Evolutionary conservation across 2,888 invertebrate genomes (phyloP).

Genomic region (Therioaphis trifolii): DNA sequence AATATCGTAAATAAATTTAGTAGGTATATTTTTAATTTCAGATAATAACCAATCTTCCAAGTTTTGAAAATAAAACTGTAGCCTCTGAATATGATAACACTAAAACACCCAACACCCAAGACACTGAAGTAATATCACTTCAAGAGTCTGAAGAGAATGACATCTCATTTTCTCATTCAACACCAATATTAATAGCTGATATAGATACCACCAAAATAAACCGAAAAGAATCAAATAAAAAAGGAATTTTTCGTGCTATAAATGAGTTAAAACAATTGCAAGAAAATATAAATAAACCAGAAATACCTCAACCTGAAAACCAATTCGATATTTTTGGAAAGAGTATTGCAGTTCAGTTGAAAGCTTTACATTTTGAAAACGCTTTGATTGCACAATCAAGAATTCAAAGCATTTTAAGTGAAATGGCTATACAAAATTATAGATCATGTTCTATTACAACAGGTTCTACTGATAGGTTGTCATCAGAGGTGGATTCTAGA

Average conservation of each 20-base stretch:
- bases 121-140: no score
- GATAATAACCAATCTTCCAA: no score
- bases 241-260: not conserved
- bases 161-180: no score
- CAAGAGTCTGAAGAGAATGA: no score
- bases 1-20: no score
- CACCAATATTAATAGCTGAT: not conserved
- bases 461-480: conserved; percentile 2
- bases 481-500: not conserved
- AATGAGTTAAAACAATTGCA: not conserved
- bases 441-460: not conserved
- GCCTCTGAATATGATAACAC: no score
- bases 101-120: no score
- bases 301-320: conserved; percentile 7
- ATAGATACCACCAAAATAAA: not conserved
- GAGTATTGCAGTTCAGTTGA: conserved; percentile 1
- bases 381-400: conserved; percentile 22
- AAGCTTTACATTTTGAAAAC: conserved; percentile 7
- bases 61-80: no score
- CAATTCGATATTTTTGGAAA: conserved; percentile 16
- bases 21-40: no score
- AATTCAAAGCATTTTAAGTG: conserved; percentile 26
- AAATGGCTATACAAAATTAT: conserved; percentile 11
- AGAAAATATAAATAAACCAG: not conserved
- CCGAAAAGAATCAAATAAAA: conserved; percentile 4